Percentiles rank a stretch among this genome's conserved stretches.
Evolutionary conservation across 2,888 invertebrate species (phyloP).

Genomic region (Drosophila ustulata): DNA sequence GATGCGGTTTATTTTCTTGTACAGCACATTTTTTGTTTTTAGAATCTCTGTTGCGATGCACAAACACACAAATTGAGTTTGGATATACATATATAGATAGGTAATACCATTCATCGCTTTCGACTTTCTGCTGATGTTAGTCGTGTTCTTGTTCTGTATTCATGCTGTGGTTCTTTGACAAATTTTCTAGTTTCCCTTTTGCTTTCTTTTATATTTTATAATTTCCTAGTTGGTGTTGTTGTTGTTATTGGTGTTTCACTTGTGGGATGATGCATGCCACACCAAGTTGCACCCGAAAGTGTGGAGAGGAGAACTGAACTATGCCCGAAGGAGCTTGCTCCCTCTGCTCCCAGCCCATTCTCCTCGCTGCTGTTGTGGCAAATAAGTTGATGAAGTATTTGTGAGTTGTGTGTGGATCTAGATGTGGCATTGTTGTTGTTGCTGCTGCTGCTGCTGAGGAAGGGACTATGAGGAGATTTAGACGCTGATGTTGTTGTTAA

Average conservation of each 20-base stretch:
- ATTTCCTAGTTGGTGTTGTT: constrained; percentile 76
- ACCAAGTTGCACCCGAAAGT: constrained; percentile 6
- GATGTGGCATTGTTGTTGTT: constrained; percentile 17
- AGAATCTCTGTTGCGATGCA: constrained; percentile 28
- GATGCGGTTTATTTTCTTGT: constrained; percentile 20
- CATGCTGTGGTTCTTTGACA: constrained; percentile 36
- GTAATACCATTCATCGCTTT: constrained; percentile 32
- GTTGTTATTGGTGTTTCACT: constrained; percentile 43
- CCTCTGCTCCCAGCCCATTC: background rate
- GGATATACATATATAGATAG: constrained; percentile 37
- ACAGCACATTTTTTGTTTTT: constrained; percentile 34
- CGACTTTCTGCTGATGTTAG: constrained; percentile 13
- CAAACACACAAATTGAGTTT: constrained; percentile 18
- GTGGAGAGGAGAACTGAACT: constrained; percentile 4
- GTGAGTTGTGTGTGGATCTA: constrained; percentile 25
- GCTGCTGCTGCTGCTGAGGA: constrained; percentile 20
- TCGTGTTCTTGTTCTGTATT: constrained; percentile 9
- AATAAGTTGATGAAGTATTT: constrained; percentile 20
- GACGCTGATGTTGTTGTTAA: constrained; percentile 35
- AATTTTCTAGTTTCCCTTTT: constrained; percentile 71
- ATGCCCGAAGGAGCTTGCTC: background rate
- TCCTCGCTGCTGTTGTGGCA: constrained; percentile 5
- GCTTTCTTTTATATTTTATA: constrained; percentile 69
- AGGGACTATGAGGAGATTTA: constrained; percentile 34
- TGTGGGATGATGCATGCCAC: constrained; percentile 38